A percentile compares a stretch with the other conserved stretches of the same genome.
These are phyloP conservation scores for Clepsis dumicolana DNA, from an alignment of 2,888 invertebrate genomes.

Conservation along the genomic window DNA sequence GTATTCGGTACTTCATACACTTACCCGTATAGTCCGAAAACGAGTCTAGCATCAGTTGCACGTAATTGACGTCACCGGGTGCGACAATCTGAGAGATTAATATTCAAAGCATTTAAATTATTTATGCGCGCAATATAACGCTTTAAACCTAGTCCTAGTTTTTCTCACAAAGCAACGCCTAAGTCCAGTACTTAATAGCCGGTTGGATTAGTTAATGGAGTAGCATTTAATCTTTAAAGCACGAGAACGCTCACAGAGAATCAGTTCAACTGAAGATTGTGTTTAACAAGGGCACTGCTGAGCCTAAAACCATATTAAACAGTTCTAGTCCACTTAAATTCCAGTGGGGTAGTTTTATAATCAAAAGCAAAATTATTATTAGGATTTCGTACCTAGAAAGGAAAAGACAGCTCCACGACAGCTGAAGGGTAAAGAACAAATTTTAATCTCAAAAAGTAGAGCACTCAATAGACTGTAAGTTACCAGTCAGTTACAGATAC, in stretches of 20 bases:
- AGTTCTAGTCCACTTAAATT: too few species aligned
- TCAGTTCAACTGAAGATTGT: slow-evolving; percentile 9
- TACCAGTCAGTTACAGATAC: too few species aligned
- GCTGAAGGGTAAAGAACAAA: too few species aligned
- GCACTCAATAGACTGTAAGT: too few species aligned
- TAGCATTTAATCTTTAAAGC: slow-evolving; percentile 26
- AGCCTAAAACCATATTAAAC: background rate
- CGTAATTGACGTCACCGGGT: background rate
- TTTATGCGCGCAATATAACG: slow-evolving; percentile 10
- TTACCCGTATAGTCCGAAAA: too few species aligned
- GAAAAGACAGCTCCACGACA: too few species aligned
- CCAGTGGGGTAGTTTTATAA: too few species aligned
- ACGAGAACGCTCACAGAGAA: slow-evolving; percentile 17
- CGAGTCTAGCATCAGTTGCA: too few species aligned
- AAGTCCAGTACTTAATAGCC: slow-evolving; percentile 16
- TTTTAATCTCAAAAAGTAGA: too few species aligned
- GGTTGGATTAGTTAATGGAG: slow-evolving; percentile 27
- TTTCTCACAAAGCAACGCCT: slow-evolving; percentile 16
- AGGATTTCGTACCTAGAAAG: too few species aligned
- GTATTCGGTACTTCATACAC: too few species aligned
- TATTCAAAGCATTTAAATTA: slow-evolving; percentile 7
- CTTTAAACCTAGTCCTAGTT: slow-evolving; percentile 18
- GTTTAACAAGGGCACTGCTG: background rate
- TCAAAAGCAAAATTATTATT: too few species aligned
- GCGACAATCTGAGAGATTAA: background rate